A percentile compares a stretch with the other conserved stretches of the same genome.
These are phyloP conservation scores for Ceratotherium simum DNA, from an alignment of 2,113 vertebrate genomes.

Conservation along the genomic window DNA sequence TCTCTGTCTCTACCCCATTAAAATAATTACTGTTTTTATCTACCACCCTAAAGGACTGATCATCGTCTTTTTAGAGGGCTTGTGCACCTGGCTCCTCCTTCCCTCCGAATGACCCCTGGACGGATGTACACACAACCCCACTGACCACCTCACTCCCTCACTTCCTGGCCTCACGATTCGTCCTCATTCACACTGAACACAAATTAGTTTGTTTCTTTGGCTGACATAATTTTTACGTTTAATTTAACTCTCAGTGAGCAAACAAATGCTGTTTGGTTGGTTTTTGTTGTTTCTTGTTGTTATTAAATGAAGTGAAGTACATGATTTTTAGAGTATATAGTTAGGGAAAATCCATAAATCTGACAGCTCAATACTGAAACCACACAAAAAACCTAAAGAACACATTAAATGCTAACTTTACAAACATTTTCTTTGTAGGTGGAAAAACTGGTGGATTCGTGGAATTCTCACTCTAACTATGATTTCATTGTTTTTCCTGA, in stretches of 20 bases:
- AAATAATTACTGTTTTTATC: not conserved
- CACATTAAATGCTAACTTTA: not conserved
- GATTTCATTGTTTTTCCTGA: conserved; percentile 95
- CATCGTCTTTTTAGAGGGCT: not conserved
- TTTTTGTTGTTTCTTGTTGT: not conserved
- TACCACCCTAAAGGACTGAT: accelerated
- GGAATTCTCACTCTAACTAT: conserved; percentile 96
- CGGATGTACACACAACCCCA: accelerated
- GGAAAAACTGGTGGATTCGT: conserved; percentile 99
- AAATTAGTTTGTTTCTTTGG: not conserved
- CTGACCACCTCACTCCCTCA: not conserved
- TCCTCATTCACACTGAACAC: not conserved
- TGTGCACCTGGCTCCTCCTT: not conserved
- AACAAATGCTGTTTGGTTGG: not conserved
- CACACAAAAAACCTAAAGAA: not conserved
- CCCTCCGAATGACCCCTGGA: accelerated
- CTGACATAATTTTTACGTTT: not conserved
- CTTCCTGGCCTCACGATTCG: not conserved
- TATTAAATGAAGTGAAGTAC: not conserved
- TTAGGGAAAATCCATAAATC: not conserved
- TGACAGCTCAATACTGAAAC: not conserved
- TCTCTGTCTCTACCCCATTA: not conserved
- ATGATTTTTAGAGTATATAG: not conserved
- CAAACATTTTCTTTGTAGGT: conserved; percentile 87
- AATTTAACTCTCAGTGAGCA: not conserved